A percentile compares a stretch with the other conserved stretches of the same genome.
phyloP scores from a whole-genome alignment of 1,140 invertebrate genomes.

The Drosophila grimshawi region DNA sequence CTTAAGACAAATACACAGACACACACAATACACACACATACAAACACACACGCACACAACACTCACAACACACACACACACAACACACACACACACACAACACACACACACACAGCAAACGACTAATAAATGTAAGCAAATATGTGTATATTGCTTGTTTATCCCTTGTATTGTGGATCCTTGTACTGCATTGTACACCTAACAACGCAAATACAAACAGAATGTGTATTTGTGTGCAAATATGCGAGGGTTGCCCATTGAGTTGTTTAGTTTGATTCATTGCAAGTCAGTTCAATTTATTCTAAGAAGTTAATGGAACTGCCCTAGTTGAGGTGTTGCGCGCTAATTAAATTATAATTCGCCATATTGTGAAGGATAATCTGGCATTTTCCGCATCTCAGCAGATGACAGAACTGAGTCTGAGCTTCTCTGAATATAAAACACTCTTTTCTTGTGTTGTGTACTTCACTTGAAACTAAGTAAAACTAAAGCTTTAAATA shows the following conservation, averaged over 20 bases:
- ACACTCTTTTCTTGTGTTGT: constrained; percentile 11
- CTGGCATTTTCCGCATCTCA: background rate
- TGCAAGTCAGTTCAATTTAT: background rate
- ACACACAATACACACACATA: constrained; percentile 1
- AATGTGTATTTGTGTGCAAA: background rate
- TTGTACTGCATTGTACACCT: background rate
- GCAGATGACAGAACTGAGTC: too few relatives aligned
- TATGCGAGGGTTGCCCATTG: background rate
- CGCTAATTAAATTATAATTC: constrained; percentile 28
- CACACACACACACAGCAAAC: background rate
- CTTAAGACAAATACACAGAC: constrained; percentile 58
- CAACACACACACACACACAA: constrained; percentile 26
- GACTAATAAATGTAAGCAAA: background rate
- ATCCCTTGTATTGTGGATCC: constrained; percentile 39
- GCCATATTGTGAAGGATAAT: constrained; percentile 40
- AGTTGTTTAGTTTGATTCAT: background rate
- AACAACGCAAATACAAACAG: constrained; percentile 29
- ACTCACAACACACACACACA: constrained; percentile 3
- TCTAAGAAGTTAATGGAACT: background rate
- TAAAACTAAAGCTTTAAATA: constrained; percentile 38
- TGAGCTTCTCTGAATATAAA: background rate
- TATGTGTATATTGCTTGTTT: constrained; percentile 57
- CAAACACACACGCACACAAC: too few relatives aligned
- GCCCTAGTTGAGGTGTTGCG: constrained; percentile 8
- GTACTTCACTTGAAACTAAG: background rate